Percentiles rank a stretch among this genome's conserved stretches.
These are phyloP conservation scores for Semaprochilodus insignis DNA, from an alignment of 2,797 vertebrate species.

Conservation along the genomic window DNA sequence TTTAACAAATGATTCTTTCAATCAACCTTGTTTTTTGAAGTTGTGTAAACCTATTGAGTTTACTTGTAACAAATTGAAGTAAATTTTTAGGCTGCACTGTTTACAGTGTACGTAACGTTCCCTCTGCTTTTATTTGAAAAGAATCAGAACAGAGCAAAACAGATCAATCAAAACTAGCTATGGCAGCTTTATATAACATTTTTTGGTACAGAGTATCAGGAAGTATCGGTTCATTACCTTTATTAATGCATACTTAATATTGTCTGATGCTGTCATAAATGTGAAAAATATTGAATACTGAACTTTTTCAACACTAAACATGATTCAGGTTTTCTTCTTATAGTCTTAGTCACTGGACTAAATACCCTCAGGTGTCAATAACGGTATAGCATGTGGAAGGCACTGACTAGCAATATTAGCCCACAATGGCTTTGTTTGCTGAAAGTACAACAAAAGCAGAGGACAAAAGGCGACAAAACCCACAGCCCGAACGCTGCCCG, in stretches of 20 bases:
- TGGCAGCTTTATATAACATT: background rate
- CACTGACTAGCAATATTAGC: background rate
- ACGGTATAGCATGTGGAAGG: background rate
- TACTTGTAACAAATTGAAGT: no score
- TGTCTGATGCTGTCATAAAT: background rate
- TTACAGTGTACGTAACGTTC: background rate
- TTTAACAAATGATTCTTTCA: no score
- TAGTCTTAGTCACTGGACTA: slow-evolving; percentile 11
- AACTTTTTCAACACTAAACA: background rate
- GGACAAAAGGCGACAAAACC: slow-evolving; percentile 44
- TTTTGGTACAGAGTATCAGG: background rate
- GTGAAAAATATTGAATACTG: background rate
- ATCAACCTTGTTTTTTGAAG: no score
- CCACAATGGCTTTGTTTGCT: background rate
- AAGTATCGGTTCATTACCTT: background rate
- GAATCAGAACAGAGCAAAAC: background rate
- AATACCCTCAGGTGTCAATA: background rate
- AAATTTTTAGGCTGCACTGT: no score
- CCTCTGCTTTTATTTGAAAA: background rate
- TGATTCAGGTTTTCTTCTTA: slow-evolving; percentile 2
- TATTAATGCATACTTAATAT: background rate
- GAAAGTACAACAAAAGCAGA: slow-evolving; percentile 38
- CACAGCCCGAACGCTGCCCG: slow-evolving; percentile 23
- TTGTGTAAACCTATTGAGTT: no score
- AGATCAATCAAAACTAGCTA: background rate